phyloP scores from a whole-genome alignment of 2,113 vertebrate genomes.

The Aegypius monachus region DNA sequence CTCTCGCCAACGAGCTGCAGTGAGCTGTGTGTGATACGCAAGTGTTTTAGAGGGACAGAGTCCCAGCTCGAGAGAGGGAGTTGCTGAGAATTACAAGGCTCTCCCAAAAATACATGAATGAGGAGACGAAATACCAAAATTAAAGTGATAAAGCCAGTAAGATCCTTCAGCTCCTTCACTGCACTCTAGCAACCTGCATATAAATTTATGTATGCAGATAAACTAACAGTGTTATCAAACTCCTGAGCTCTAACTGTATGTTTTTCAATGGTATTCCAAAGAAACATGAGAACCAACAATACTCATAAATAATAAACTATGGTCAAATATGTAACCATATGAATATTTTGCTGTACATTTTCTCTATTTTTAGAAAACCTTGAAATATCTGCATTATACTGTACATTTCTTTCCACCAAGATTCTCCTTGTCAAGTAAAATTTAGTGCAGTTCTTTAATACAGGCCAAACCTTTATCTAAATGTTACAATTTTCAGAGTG shows the following conservation, averaged over 20 bases:
- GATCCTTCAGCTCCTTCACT: neutral
- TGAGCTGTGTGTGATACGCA: accelerated
- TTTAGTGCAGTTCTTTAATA: neutral
- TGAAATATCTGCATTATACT: neutral
- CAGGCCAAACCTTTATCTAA: neutral
- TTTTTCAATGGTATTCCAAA: neutral
- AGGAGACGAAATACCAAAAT: neutral
- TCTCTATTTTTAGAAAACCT: neutral
- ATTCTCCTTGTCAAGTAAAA: neutral
- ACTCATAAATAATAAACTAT: neutral
- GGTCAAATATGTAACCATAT: neutral
- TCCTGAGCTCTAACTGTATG: neutral
- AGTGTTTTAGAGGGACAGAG: neutral
- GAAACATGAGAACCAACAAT: neutral
- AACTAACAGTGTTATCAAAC: neutral
- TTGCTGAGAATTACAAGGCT: neutral
- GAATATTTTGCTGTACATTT: neutral
- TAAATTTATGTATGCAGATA: neutral
- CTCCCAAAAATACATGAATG: neutral
- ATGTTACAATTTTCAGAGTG: neutral
- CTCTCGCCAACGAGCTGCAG: neutral
- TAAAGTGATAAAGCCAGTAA: neutral
- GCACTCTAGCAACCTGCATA: neutral
- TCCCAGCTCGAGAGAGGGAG: neutral
- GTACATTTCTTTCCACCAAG: neutral